Conservation (phyloP, 2,888 invertebrate species). For the Drosophila quasianomalipes region DNA sequence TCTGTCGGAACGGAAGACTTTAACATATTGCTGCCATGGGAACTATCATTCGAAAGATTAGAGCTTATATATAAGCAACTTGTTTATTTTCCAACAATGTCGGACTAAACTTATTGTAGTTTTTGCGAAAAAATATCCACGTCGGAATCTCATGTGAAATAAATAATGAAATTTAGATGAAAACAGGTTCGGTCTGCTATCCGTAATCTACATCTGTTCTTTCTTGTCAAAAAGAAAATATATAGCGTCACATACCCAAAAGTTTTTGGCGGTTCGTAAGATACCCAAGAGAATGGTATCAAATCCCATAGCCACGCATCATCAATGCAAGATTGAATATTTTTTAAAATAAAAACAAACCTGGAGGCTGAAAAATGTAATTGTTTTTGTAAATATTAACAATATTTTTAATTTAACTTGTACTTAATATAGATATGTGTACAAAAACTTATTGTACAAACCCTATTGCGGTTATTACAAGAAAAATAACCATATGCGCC, state of each 20-base stretch:
- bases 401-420: background rate
- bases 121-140: background rate
- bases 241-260: background rate
- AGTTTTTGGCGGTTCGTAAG: background rate
- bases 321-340: background rate
- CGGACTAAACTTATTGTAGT: background rate
- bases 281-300: background rate
- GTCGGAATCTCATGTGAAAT: background rate
- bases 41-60: background rate
- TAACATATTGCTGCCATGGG: background rate
- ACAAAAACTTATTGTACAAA: background rate
- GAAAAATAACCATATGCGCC: background rate
- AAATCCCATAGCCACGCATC: too few species aligned
- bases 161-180: background rate
- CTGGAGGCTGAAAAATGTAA: background rate
- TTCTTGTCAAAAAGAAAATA: background rate
- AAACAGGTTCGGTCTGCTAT: background rate
- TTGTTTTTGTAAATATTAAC: background rate
- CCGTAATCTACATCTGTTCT: background rate
- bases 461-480: background rate
- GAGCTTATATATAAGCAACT: background rate
- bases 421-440: background rate
- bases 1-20: background rate
- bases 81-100: background rate
- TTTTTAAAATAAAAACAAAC: background rate